These are phyloP conservation scores for Pangasius djambal DNA, from an alignment of 2,797 vertebrate species.

Conservation along the genomic window DNA sequence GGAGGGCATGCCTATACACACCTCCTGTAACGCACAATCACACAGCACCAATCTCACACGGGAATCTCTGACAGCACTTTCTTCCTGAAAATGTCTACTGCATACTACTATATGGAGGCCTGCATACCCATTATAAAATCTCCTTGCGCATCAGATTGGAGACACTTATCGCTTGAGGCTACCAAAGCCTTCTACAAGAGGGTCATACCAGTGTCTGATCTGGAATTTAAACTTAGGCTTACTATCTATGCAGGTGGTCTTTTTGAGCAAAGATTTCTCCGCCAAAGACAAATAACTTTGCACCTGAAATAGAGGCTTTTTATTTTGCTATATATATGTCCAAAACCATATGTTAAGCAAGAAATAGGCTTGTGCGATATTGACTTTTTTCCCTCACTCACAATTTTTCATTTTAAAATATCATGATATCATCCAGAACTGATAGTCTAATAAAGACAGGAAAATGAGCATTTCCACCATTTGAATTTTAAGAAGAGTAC, in stretches of 20 bases:
- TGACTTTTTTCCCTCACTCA: neutral
- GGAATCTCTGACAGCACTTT: conserved; percentile 3
- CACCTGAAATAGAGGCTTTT: neutral
- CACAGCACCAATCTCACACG: conserved; percentile 3
- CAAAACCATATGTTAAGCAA: neutral
- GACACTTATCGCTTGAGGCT: neutral
- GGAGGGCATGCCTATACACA: conserved; percentile 29
- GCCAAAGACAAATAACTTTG: neutral
- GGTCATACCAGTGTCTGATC: neutral
- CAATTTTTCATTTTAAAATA: neutral
- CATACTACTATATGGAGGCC: neutral
- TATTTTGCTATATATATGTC: neutral
- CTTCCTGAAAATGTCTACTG: neutral
- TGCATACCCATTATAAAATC: neutral
- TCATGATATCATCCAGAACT: neutral
- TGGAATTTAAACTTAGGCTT: neutral
- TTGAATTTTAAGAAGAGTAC: neutral
- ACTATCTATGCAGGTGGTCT: neutral
- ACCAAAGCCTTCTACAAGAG: neutral
- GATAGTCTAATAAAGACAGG: neutral
- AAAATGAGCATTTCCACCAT: conserved; percentile 1
- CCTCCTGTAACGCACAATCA: conserved; percentile 18
- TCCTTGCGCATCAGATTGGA: neutral
- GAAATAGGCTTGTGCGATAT: neutral
- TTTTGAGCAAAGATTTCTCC: neutral